Evolutionary conservation across 1,140 invertebrate genomes (phyloP).

Genomic region (Halictus rubicundus): DNA sequence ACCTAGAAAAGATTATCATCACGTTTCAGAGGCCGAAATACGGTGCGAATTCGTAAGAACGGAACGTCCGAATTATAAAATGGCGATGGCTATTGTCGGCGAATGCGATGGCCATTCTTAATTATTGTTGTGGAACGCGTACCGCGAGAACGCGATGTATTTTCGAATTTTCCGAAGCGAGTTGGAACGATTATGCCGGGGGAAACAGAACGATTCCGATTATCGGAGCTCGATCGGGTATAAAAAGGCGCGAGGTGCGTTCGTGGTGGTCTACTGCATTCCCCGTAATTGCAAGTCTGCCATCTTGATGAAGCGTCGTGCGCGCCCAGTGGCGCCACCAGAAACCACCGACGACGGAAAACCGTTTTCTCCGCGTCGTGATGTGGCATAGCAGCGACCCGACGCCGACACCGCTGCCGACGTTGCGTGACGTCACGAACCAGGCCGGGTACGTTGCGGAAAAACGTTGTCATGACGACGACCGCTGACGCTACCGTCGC

Average conservation of each 20-base stretch:
- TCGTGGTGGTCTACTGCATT: conserved; percentile 4
- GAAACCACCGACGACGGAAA: conserved; percentile 38
- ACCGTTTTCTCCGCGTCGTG: conserved; percentile 45
- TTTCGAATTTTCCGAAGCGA: too few relatives aligned
- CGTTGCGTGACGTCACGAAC: conserved; percentile 72
- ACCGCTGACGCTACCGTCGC: conserved; percentile 66
- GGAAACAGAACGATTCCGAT: too few relatives aligned
- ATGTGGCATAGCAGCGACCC: conserved; percentile 39
- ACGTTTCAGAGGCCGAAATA: too few relatives aligned
- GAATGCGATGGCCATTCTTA: too few relatives aligned
- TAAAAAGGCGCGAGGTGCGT: neutral
- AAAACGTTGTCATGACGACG: conserved; percentile 75
- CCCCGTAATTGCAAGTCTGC: conserved; percentile 48
- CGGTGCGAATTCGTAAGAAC: too few relatives aligned
- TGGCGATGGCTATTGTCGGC: too few relatives aligned
- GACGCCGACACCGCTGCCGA: conserved; percentile 57
- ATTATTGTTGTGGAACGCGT: too few relatives aligned
- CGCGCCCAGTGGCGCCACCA: conserved; percentile 49
- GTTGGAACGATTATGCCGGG: too few relatives aligned
- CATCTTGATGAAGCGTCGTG: conserved; percentile 49
- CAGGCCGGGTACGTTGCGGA: conserved; percentile 75
- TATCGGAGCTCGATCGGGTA: too few relatives aligned
- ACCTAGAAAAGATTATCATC: too few relatives aligned
- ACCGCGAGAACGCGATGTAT: too few relatives aligned
- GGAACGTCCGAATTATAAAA: too few relatives aligned